Base-by-base conservation (phyloP, 2,113 vertebrate genomes). In the Brachirus orientalis region DNA sequence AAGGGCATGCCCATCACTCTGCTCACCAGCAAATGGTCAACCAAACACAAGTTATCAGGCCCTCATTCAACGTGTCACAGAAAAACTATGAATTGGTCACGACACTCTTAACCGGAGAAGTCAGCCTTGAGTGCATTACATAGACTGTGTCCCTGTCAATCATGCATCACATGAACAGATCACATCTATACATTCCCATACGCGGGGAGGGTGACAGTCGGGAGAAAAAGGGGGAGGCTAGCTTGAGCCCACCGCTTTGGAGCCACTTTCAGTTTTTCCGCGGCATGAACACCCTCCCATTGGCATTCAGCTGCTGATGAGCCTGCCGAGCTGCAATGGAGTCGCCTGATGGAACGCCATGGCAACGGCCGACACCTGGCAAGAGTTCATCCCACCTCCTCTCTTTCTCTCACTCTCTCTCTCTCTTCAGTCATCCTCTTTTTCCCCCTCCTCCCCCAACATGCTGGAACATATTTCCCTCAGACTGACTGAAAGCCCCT, bases 401-500 rank as follows among this genome's bases (percentile, higher is more conserved):
- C 64, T 60, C 53, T 50, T 58, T 51, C 55, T 55, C 46, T 63
- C 56, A 62, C 46, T 74, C 64, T 45, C 59, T 48, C 69, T 47
- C 65, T 53, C 46, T 57, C 61, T 45, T 18, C 18, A 71, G 56
- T 65, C 70, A 19, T 33, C 66, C 52, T 63, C 36, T 52, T 52
- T 44, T 22, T 75, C 35, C 90, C 89, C 69, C 90, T 91, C 92
- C 87, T 89, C 92, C 92, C 91, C 88, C 86, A 92, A 93, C 80
- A 95, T 72, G 53, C 94, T 97, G 94, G 95, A 96, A 95, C 92
- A 90, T 93, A 93, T 96, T 95, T 96, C 94, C 92, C 90, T 94
- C 95, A 97, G 95, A 95, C 91, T 94, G 95, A 96, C 95, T 96
- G 96, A 96, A 95, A 96, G 92, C 94, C 93, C 94, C 94, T 95